Evolutionary conservation across 2,888 invertebrate species (phyloP), one percentile per base, ranked within the genome.

Genomic region (Ashinkailepas kermadecensis): DNA sequence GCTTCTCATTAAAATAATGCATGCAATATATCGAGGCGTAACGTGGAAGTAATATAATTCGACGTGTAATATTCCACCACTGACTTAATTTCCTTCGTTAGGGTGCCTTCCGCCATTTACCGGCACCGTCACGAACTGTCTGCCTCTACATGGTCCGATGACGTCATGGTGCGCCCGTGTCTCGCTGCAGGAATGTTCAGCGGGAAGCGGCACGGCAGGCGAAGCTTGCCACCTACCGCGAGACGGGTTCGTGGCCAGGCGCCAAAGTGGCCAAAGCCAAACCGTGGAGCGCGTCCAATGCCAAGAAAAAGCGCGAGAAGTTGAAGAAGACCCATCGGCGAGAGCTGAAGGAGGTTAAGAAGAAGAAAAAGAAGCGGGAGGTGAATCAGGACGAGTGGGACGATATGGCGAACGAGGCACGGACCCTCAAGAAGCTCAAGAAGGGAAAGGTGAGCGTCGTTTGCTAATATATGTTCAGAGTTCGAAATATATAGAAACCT

Each of bases 341-440:
- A 67, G 89, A 89, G 85, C 89, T 88, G 85, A 88, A 88, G 90
- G 91, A 82, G 88, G 90, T 85, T 78, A 82, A 84, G 82, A 62
- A 81, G 54, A 88, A 88, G 80, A 88, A 87, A 85, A 87, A 88
- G 85, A 89, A 90, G 86, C 86, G 89, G 84, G 89, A 90, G 86
- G 70, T 85, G 9, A 85, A 85, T 39, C 86, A 86, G 11, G 85
- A 86, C 54, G 87, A 88, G 25, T 81, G 86, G 74, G 86, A 87
- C 56, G 87, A 88, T 56, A 84, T 88, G 59, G 86, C 85, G 11
- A 85, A 86, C 39, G 83, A 97, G 86, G 91, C 95, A 80, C 91
- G 93, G 11, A 89, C 96, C 56, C 91, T 96, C 83, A 97, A 96
- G 87, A 95, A 94, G 86, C 88, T 95, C 0, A 96, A 95, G 87